Evolutionary conservation across 2,113 vertebrate species (phyloP).

Genomic region (Paramisgurnus dabryanus): DNA sequence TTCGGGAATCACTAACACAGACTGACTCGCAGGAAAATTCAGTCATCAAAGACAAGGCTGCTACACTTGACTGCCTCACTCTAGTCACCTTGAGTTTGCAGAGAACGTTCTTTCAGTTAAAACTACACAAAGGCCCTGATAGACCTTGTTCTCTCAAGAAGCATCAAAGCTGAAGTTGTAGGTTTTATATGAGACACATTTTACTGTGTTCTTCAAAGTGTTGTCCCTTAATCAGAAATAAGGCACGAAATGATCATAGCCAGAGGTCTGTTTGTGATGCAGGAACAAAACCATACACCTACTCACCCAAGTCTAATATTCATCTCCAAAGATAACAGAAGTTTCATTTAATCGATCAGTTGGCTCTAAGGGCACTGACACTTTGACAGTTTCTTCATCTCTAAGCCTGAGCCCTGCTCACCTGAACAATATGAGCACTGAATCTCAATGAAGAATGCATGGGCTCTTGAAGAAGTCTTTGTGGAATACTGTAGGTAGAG

Average conservation of each 20-base stretch:
- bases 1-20: conserved; percentile 2
- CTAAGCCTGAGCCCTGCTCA: not conserved
- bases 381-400: not conserved
- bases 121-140: conserved; percentile 11
- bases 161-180: conserved; percentile 13
- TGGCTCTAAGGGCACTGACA: conserved; percentile 5
- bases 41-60: conserved; percentile 4
- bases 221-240: conserved; percentile 12
- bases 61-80: not conserved
- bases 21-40: not conserved
- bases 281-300: not conserved
- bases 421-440: not conserved
- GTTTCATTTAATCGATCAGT: conserved; percentile 2
- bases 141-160: not conserved
- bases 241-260: not conserved
- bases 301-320: conserved; percentile 16
- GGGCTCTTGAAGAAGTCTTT: not conserved
- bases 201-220: conserved; percentile 5
- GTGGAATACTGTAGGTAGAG: not conserved
- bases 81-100: conserved; percentile 25
- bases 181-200: not conserved
- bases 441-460: not conserved
- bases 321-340: conserved; percentile 17
- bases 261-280: conserved; percentile 23
- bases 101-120: conserved; percentile 28